These are phyloP conservation scores for Empidonax traillii DNA, from an alignment of 2,113 vertebrate species.

Conservation along the genomic window DNA sequence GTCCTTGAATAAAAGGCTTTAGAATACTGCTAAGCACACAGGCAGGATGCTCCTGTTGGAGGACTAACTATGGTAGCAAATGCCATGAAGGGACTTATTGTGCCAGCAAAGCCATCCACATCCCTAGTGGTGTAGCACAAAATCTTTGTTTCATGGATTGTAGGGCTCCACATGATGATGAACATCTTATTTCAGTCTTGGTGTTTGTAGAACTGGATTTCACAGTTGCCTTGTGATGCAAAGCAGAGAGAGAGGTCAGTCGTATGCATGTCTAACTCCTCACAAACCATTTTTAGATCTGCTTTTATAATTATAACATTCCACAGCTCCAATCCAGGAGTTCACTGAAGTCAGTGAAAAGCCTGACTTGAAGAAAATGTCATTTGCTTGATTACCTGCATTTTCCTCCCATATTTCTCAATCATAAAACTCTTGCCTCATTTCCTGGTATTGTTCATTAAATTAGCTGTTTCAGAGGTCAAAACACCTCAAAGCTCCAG, in stretches of 20 bases:
- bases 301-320: background rate
- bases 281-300: background rate
- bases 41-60: background rate
- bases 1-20: background rate
- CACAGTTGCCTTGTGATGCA: background rate
- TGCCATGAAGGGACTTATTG: background rate
- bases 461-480: background rate
- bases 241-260: background rate
- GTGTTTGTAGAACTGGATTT: background rate
- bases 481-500: background rate
- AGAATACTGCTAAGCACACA: background rate
- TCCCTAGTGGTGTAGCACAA: background rate
- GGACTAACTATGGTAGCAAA: background rate
- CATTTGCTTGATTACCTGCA: background rate
- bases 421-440: background rate
- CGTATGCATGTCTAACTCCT: background rate
- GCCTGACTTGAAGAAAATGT: background rate
- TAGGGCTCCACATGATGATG: fast-evolving
- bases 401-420: background rate
- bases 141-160: background rate
- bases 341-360: background rate
- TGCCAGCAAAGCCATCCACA: background rate
- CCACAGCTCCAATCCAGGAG: background rate
- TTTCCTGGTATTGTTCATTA: background rate
- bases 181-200: background rate